A percentile compares a stretch with the other conserved stretches of the same genome.
Evolutionary conservation across 2,888 invertebrate species (phyloP).

Genomic region (Sarcophaga caerulescens): DNA sequence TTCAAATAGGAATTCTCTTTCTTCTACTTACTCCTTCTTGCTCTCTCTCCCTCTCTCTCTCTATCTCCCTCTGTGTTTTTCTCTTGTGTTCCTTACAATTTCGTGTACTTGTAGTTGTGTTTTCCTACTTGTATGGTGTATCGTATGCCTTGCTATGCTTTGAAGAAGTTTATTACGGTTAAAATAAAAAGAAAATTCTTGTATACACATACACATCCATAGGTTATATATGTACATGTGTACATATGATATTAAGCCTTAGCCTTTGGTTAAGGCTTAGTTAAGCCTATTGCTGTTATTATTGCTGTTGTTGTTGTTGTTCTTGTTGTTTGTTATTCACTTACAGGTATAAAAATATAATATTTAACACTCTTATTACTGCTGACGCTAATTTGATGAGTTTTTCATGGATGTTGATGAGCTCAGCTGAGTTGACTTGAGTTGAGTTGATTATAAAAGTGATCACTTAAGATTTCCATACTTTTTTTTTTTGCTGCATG

Average conservation of each 20-base stretch:
- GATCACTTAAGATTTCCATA: neutral
- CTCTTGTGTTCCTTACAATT: neutral
- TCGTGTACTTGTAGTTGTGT: neutral
- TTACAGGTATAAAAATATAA: neutral
- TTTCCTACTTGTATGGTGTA: too few relatives aligned
- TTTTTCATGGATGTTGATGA: neutral
- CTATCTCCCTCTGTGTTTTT: neutral
- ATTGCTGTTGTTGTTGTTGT: constrained; percentile 16
- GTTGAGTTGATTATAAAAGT: neutral
- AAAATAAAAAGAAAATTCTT: neutral
- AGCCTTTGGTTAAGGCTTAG: neutral
- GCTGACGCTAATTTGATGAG: neutral
- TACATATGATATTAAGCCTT: neutral
- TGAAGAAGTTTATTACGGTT: neutral
- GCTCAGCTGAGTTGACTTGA: neutral
- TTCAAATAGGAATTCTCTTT: constrained; percentile 36
- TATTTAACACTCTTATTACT: neutral
- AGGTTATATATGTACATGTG: neutral
- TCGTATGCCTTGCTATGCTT: neutral
- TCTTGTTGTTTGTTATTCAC: neutral
- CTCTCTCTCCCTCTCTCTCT: neutral
- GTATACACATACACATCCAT: neutral
- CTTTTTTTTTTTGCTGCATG: neutral
- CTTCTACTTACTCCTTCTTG: too few relatives aligned
- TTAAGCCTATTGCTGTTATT: neutral